Percentiles rank a stretch among this genome's conserved stretches.
Conservation (phyloP, 2,888 invertebrate species). For the Eulithis prunata region DNA sequence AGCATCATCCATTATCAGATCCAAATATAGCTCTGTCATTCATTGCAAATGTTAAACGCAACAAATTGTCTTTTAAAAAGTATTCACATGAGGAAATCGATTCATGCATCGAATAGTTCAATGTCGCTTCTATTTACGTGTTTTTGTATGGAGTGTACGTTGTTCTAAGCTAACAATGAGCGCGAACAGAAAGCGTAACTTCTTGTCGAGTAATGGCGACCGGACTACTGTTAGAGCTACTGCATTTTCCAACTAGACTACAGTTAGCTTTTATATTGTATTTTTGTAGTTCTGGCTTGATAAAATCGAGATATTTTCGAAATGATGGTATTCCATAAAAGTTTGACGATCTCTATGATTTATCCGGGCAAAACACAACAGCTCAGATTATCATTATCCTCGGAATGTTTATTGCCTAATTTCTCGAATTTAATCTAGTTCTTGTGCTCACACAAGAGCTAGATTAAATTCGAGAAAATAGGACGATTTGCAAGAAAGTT, state of each 20-base stretch:
- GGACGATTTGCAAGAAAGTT: no score
- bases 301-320: no score
- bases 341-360: no score
- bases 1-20: no score
- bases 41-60: conserved; percentile 18
- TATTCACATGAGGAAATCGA: conserved; percentile 32
- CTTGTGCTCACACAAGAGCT: no score
- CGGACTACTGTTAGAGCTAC: conserved; percentile 35
- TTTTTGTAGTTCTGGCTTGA: no score
- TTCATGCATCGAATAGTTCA: conserved; percentile 38
- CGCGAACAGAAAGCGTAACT: conserved; percentile 65
- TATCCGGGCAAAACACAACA: no score
- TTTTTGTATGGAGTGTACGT: conserved; percentile 45
- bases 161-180: conserved; percentile 51
- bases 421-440: no score
- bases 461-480: no score
- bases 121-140: conserved; percentile 46
- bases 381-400: no score
- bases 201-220: conserved; percentile 33
- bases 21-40: conserved; percentile 6
- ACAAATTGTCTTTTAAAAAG: conserved; percentile 17
- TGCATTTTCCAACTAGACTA: conserved; percentile 9
- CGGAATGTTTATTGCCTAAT: no score
- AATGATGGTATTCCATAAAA: no score
- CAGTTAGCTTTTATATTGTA: not conserved